Conservation (phyloP, 2,797 vertebrate genomes). For the Anguilla anguilla region DNA sequence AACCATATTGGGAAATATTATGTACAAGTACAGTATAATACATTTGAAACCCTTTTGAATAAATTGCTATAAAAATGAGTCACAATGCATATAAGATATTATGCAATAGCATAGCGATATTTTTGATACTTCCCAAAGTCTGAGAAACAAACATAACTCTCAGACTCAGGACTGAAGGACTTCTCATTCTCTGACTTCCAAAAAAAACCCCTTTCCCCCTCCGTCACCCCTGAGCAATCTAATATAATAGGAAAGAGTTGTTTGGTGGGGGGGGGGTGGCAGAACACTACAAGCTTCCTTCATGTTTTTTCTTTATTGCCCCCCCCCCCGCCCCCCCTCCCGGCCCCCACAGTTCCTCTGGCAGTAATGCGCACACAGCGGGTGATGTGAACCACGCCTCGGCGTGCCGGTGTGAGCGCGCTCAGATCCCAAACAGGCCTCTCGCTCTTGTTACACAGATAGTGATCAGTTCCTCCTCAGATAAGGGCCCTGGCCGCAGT, state of each 20-base stretch:
- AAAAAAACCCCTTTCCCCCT: neutral
- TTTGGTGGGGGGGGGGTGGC: neutral
- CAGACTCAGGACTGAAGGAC: neutral
- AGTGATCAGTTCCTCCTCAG: conserved; percentile 57
- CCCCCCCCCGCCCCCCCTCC: too few relatives aligned
- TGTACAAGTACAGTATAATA: too few relatives aligned
- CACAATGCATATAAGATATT: too few relatives aligned
- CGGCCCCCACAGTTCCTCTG: neutral
- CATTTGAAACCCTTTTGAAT: too few relatives aligned
- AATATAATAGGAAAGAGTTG: neutral
- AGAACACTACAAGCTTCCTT: neutral
- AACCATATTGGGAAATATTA: too few relatives aligned
- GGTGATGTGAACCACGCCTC: neutral
- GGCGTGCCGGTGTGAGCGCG: neutral
- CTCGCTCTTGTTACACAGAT: conserved; percentile 52
- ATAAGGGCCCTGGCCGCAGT: conserved; percentile 47
- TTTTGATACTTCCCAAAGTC: too few relatives aligned
- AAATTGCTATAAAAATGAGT: too few relatives aligned
- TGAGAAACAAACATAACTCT: neutral
- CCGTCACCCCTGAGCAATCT: neutral
- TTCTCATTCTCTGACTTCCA: neutral
- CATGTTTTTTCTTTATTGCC: too few relatives aligned
- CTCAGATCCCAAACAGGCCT: conserved; percentile 35
- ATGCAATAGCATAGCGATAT: neutral
- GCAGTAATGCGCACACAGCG: neutral